phyloP scores from a whole-genome alignment of 2,113 vertebrate genomes.

The Gadus macrocephalus region DNA sequence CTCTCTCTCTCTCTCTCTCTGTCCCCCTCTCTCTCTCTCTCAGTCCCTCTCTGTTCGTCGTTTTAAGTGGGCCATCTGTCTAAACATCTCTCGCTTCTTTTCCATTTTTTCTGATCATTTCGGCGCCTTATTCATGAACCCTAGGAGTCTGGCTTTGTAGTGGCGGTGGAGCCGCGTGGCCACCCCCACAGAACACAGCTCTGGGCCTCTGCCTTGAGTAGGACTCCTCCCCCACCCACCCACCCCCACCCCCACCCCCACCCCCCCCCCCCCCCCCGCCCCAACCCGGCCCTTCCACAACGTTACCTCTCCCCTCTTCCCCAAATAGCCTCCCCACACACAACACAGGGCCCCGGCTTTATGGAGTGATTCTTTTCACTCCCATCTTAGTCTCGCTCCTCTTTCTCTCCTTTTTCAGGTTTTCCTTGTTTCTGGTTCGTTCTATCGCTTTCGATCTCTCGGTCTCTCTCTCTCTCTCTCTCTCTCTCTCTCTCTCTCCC shows the following conservation, averaged over 20 bases:
- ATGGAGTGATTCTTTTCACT: slow-evolving; percentile 57
- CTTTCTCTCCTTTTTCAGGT: not conserved
- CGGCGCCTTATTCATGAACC: slow-evolving; percentile 99
- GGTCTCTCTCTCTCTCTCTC: slow-evolving; percentile 9
- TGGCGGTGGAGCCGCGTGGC: slow-evolving; percentile 80
- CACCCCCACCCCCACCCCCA: too few species aligned
- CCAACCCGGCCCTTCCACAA: slow-evolving; percentile 29
- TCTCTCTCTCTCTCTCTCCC: not conserved
- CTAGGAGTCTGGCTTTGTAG: slow-evolving; percentile 99
- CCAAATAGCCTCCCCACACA: slow-evolving; percentile 64
- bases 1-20: slow-evolving; percentile 47
- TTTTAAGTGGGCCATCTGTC: slow-evolving; percentile 99
- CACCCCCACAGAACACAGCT: slow-evolving; percentile 95
- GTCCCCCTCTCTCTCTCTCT: slow-evolving; percentile 56
- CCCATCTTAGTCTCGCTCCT: not conserved
- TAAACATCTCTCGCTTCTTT: slow-evolving; percentile 92
- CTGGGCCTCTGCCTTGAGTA: slow-evolving; percentile 74
- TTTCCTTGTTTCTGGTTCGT: slow-evolving; percentile 5
- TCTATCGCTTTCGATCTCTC: slow-evolving; percentile 38
- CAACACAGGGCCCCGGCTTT: slow-evolving; percentile 87
- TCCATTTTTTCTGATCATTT: slow-evolving; percentile 98
- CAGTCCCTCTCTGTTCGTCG: slow-evolving; percentile 80
- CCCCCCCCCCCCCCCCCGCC: too few species aligned
- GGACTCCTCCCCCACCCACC: too few species aligned
- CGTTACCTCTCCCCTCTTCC: slow-evolving; percentile 33